phyloP scores from a whole-genome alignment of 2,888 invertebrate genomes.

The Exephanes ischioxanthus region DNA sequence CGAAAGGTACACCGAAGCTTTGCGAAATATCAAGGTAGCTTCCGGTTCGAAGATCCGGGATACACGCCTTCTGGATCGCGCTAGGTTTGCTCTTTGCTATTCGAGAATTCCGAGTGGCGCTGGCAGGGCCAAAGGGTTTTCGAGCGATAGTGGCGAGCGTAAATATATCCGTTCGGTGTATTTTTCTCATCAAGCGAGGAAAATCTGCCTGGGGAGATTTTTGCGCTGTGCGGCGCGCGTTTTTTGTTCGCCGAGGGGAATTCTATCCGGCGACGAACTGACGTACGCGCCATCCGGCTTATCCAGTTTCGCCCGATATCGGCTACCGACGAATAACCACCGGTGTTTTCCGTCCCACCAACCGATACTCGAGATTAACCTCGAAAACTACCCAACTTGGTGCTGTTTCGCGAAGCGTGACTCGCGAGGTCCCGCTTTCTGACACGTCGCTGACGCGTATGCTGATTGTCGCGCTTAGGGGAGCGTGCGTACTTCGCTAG shows the following conservation, averaged over 20 bases:
- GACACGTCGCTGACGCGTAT: neutral
- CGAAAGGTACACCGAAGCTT: neutral
- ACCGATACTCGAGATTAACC: constrained; percentile 3
- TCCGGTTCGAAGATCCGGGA: neutral
- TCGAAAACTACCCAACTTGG: neutral
- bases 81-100: constrained; percentile 46
- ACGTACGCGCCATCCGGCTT: constrained; percentile 28
- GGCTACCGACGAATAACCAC: constrained; percentile 34
- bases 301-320: constrained; percentile 44
- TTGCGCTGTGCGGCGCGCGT: neutral
- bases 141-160: constrained; percentile 44
- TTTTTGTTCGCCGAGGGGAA: constrained; percentile 33
- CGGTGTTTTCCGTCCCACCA: constrained; percentile 13
- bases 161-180: constrained; percentile 49
- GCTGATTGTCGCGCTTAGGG: constrained; percentile 22
- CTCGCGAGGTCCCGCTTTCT: neutral
- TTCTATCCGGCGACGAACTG: neutral
- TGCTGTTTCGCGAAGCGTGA: constrained; percentile 8
- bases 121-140: constrained; percentile 47
- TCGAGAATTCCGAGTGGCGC: constrained; percentile 40
- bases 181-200: constrained; percentile 29
- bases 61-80: constrained; percentile 2
- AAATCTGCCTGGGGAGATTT: constrained; percentile 48
- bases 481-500: too few relatives aligned
- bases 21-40: neutral